Evolutionary conservation across 2,797 vertebrate species (phyloP).

Genomic region (Sebastes hopkinsi): DNA sequence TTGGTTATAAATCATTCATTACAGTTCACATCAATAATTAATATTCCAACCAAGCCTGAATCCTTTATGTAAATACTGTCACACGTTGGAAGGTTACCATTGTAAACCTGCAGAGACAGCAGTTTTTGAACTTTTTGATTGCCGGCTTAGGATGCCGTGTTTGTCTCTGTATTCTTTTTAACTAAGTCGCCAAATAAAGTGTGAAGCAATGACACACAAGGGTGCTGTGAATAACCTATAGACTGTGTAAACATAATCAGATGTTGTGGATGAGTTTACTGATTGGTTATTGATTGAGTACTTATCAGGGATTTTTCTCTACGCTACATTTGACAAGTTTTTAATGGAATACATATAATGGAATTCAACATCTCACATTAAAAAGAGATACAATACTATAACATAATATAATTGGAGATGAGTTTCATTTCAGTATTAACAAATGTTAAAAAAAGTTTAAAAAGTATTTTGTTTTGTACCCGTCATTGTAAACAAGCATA

Average conservation of each 20-base stretch:
- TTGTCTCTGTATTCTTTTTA: conserved; percentile 59
- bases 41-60: conserved; percentile 82
- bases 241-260: not conserved
- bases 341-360: not conserved
- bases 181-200: conserved; percentile 26
- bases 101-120: conserved; percentile 81
- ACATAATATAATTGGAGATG: not conserved
- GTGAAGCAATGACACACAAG: conserved; percentile 39
- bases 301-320: no score
- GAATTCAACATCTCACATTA: not conserved
- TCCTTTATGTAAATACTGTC: conserved; percentile 89
- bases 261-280: not conserved
- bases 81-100: conserved; percentile 81
- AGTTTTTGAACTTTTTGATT: conserved; percentile 82
- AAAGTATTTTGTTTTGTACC: not conserved
- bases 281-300: not conserved
- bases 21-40: conserved; percentile 85
- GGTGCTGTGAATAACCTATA: not conserved
- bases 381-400: not conserved
- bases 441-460: not conserved
- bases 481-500: not conserved
- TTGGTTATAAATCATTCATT: conserved; percentile 88
- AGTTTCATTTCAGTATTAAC: not conserved
- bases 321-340: not conserved
- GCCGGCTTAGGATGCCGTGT: conserved; percentile 58